Evolutionary conservation across 2,113 vertebrate genomes (phyloP).

Genomic region (Crypturellus undulatus): DNA sequence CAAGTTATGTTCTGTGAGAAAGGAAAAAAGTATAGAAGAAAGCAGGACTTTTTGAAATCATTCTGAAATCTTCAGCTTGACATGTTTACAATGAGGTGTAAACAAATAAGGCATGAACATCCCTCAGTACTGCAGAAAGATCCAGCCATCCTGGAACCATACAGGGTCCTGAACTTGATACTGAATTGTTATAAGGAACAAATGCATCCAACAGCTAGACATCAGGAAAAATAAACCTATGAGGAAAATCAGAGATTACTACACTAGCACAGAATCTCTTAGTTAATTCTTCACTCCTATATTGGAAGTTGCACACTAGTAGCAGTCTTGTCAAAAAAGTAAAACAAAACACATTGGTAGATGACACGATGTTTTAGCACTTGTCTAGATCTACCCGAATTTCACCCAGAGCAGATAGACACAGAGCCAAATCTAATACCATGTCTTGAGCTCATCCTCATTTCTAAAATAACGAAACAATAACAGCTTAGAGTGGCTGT

Average conservation of each 20-base stretch:
- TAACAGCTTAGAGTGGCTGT: neutral
- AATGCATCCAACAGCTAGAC: neutral
- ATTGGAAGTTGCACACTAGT: neutral
- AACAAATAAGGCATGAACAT: neutral
- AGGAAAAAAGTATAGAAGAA: neutral
- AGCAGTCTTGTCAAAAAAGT: slow-evolving; percentile 15
- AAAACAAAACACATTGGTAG: neutral
- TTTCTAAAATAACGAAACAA: slow-evolving; percentile 21
- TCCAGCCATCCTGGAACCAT: rapidly evolving
- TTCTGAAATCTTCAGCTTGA: neutral
- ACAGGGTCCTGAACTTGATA: neutral
- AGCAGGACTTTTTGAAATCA: neutral
- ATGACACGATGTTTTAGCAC: neutral
- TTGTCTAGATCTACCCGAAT: neutral
- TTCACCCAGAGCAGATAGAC: slow-evolving; percentile 48
- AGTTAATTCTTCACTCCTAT: neutral
- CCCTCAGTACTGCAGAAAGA: neutral
- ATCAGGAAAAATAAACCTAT: neutral
- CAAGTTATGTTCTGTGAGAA: rapidly evolving
- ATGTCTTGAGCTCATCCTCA: neutral
- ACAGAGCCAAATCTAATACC: slow-evolving; percentile 21
- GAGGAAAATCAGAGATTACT: neutral
- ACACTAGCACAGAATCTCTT: neutral
- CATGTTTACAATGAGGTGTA: no score
- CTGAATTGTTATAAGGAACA: neutral